Percentiles rank a stretch among this genome's conserved stretches.
Conservation (phyloP, 23 tunicate genomes). For the Diplosoma virens region DNA sequence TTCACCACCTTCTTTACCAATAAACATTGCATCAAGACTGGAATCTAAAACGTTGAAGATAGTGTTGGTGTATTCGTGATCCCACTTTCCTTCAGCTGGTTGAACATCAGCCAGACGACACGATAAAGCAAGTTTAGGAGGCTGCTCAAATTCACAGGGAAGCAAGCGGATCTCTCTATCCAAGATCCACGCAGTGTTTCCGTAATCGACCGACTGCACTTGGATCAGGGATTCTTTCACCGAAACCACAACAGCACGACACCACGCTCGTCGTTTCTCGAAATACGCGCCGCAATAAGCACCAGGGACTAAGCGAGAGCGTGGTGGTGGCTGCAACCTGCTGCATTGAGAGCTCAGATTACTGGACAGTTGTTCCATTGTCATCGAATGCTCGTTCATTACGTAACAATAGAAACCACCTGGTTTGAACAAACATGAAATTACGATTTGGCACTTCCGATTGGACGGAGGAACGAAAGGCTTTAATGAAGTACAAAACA, state of each 20-base stretch:
- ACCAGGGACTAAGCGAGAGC: not conserved
- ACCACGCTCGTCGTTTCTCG: constrained; percentile 37
- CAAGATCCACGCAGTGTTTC: constrained; percentile 18
- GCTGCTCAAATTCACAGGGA: constrained; percentile 15
- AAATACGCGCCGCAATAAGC: constrained; percentile 42
- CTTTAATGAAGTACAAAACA: not conserved
- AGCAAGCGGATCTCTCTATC: constrained; percentile 3
- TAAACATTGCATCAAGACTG: constrained; percentile 27
- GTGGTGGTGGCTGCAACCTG: not conserved
- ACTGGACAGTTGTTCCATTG: not conserved
- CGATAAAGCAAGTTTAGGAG: constrained; percentile 29
- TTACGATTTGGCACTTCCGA: not conserved
- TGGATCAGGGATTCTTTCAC: constrained; percentile 1
- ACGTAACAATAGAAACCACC: constrained; percentile 44
- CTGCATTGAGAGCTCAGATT: not conserved
- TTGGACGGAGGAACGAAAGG: not conserved
- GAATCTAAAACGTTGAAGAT: not conserved
- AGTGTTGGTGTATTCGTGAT: not conserved
- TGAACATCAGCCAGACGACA: constrained; percentile 25
- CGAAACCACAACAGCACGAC: constrained; percentile 20
- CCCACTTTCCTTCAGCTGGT: not conserved
- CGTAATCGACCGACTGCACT: constrained; percentile 53
- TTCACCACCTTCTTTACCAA: not conserved
- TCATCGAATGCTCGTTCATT: not conserved
- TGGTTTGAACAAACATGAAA: not conserved